Base-by-base conservation (phyloP, 2,888 invertebrate genomes). In the Himalopsyche tibetana region DNA sequence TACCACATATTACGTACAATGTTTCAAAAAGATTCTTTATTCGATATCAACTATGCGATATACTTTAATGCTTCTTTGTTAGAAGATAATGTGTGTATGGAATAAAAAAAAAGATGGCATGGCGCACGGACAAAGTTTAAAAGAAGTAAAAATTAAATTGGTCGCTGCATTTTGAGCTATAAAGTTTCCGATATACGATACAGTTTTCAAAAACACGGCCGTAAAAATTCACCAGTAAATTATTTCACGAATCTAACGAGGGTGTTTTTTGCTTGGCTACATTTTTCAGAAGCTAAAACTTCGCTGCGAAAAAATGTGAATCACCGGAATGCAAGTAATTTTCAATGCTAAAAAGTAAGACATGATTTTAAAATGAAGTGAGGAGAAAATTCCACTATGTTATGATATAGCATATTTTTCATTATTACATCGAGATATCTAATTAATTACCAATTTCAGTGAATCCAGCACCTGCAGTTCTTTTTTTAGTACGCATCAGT, bases 121-220 rank as follows among this genome's bases (percentile, higher is more conserved):
- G 5, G 19, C 19, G 11, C 63, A 19, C 63, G 11, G 63, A 63
- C 63, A 63, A 63, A n/a, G 19, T 63, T 63, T 63, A 9, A 63
- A 63, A 63, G 3, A 28, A 28, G 11, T 19, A 83, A 69, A 83
- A 83, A 83, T 45, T 74, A 63, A 80, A 83, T 80, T 80, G 51
- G 55, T 55, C 55, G 55, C 80, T 80, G 55, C 56, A 79, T 84
- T 84, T 80, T 84, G 55, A 36, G 74, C 80, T 82, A 69, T 84
- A 84, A 84, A 84, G 40, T 80, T 84, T 55, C 28, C 84, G 19
- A 84, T 84, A 84, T 84, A 84, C 84, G 84, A 81, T 81, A 84
- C 84, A 84, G 80, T 80, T 84, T 84, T 63, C 81, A 45, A 80
- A 36, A 56, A 81, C 45, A 40, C 38, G 80, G 84, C 42, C 81